phyloP scores from a whole-genome alignment of 2,888 invertebrate genomes.

The Aleiodes alternator region DNA sequence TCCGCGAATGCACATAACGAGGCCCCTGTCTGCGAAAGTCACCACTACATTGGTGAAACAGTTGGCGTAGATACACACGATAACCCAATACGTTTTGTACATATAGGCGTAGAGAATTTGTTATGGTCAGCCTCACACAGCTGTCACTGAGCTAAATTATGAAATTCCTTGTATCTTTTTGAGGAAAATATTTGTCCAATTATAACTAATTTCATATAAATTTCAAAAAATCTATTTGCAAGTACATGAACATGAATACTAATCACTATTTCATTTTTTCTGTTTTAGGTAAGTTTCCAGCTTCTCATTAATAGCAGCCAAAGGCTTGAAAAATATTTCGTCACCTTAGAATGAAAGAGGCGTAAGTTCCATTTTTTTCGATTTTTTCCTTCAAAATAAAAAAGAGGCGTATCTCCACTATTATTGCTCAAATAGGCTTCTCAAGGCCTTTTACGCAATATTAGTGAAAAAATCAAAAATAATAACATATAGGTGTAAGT shows the following conservation, averaged over 20 bases:
- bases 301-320: no score
- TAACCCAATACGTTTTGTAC: neutral
- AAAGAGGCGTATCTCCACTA: no score
- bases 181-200: neutral
- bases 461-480: no score
- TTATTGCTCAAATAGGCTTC: no score
- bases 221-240: neutral
- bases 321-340: no score
- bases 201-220: conserved; percentile 1
- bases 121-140: conserved; percentile 26
- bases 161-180: conserved; percentile 7
- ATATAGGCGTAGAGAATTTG: conserved; percentile 27
- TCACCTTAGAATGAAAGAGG: no score
- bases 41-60: no score
- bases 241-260: neutral
- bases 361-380: no score
- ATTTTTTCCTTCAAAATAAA: no score
- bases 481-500: no score
- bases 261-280: neutral
- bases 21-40: conserved; percentile 1
- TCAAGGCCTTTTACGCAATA: no score
- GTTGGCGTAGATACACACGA: neutral
- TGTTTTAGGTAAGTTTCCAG: conserved; percentile 28
- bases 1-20: conserved; percentile 19
- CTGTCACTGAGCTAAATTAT: conserved; percentile 27